Conservation (phyloP, 2,888 invertebrate species). For the Volucella inanis region DNA sequence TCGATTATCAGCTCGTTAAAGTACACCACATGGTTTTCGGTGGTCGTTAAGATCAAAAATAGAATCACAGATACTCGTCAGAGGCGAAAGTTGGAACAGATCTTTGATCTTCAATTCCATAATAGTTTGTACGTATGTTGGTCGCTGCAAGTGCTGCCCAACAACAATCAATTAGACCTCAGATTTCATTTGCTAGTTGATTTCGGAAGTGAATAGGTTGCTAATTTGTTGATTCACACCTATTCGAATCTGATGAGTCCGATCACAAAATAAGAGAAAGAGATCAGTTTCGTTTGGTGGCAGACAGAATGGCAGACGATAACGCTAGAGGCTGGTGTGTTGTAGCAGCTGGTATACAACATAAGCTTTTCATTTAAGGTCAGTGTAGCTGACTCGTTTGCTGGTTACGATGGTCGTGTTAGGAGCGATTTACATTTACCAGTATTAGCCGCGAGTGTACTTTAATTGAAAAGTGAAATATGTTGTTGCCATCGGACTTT, state of each 20-base stretch:
- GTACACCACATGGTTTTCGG: neutral
- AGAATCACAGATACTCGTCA: conserved; percentile 8
- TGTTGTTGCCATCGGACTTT: conserved; percentile 43
- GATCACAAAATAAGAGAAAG: neutral
- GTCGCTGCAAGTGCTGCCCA: neutral
- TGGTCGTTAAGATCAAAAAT: conserved; percentile 14
- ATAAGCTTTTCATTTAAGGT: conserved; percentile 53
- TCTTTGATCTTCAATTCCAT: neutral
- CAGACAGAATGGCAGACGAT: conserved; percentile 49
- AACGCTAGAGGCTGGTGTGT: neutral
- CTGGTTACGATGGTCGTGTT: conserved; percentile 35
- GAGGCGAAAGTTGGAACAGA: conserved; percentile 38
- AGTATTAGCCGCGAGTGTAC: conserved; percentile 29
- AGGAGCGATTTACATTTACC: conserved; percentile 42
- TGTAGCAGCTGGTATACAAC: conserved; percentile 1
- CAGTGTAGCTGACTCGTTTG: conserved; percentile 55
- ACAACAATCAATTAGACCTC: conserved; percentile 11
- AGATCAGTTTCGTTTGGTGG: conserved; percentile 1
- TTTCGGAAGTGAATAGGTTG: conserved; percentile 36
- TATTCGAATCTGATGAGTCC: conserved; percentile 5
- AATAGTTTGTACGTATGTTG: neutral
- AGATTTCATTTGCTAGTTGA: conserved; percentile 52
- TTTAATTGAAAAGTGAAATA: conserved; percentile 45
- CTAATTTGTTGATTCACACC: conserved; percentile 26
- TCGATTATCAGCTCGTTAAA: conserved; percentile 23